Evolutionary conservation across 2,888 invertebrate species (phyloP).

Genomic region (Drosophila rellima): DNA sequence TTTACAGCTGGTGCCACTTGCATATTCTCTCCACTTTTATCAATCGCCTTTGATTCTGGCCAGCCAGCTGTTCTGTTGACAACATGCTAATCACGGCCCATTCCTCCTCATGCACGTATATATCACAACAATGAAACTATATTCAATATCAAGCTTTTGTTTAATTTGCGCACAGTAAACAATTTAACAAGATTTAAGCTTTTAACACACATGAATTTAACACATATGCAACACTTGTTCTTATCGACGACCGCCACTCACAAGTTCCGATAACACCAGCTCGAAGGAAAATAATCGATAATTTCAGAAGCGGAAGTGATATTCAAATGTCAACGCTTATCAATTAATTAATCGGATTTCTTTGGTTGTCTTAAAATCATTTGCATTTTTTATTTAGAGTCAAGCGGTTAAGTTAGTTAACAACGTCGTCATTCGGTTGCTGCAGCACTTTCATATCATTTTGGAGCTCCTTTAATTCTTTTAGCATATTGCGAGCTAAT

Average conservation of each 20-base stretch:
- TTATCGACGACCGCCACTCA: conserved; percentile 28
- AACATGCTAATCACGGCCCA: conserved; percentile 9
- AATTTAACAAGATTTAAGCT: conserved; percentile 15
- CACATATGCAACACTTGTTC: neutral
- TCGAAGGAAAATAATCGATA: neutral
- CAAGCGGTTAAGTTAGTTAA: conserved; percentile 20
- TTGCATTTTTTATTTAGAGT: neutral
- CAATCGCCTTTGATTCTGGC: conserved; percentile 25
- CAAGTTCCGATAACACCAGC: conserved; percentile 26
- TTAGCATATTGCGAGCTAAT: conserved; percentile 89
- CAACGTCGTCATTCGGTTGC: conserved; percentile 50
- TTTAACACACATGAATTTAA: conserved; percentile 4
- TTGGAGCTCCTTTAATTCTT: conserved; percentile 88
- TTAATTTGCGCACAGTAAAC: conserved; percentile 6
- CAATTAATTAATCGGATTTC: neutral
- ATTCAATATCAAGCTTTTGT: conserved; percentile 8
- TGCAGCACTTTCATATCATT: conserved; percentile 86
- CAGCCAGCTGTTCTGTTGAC: conserved; percentile 44
- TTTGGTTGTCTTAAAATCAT: neutral
- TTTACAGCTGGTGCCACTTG: conserved; percentile 44
- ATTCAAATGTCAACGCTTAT: neutral
- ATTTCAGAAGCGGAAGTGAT: neutral
- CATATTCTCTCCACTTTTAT: conserved; percentile 17
- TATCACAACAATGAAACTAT: conserved; percentile 16
- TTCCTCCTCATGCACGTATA: neutral